Base-by-base conservation (phyloP, 2,797 vertebrate species). In the Miichthys miiuy region DNA sequence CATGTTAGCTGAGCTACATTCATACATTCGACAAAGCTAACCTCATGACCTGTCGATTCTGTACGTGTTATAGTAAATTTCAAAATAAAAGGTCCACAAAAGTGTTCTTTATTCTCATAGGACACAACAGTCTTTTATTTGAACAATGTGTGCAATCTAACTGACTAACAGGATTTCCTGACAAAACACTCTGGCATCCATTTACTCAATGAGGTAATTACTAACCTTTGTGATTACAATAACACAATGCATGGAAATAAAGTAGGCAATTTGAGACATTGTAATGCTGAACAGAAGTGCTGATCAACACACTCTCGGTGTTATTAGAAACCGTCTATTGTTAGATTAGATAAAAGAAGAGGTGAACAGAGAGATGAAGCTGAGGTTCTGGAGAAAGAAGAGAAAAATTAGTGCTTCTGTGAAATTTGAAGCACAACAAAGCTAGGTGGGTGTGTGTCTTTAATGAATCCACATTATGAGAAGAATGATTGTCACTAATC, bases 381-480 rank as follows among this genome's bases (percentile, higher is more conserved):
- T 20, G 17, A 16, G 6, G 47, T 27, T 62, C 30, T 55, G 13
- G 30, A 70, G 42, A 60, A 71, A 61, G 20, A 72, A 48, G 23
- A 64, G 69, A 58, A 50, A 38, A 44, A 77, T 18, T 68, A 54
- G 47, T 66, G 76, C 44, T 50, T 65, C 67, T 74, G 54, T 83
- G 79, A 93, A 91, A 92, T 87, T 82, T 90, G 84, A 85, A 83
- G 79, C 81, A 81, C 68, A 68, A 75, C 79, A 77, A 74, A 62
- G 77, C 44, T 54, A 9, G 51, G 76, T 79, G 72, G 84, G 72
- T 66, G 82, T 64, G 75, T 7, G 62, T 34, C 46, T 82, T 79
- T 69, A 72, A 77, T 86, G 72, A 78, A 80, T 68, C 69, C 46
- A 78, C 61, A 66, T 55, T 57, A 74, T 55, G 23, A 75, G 57